These are phyloP conservation scores for Rousettus leschenaultii DNA, from an alignment of 2,113 vertebrate genomes.

Conservation along the genomic window DNA sequence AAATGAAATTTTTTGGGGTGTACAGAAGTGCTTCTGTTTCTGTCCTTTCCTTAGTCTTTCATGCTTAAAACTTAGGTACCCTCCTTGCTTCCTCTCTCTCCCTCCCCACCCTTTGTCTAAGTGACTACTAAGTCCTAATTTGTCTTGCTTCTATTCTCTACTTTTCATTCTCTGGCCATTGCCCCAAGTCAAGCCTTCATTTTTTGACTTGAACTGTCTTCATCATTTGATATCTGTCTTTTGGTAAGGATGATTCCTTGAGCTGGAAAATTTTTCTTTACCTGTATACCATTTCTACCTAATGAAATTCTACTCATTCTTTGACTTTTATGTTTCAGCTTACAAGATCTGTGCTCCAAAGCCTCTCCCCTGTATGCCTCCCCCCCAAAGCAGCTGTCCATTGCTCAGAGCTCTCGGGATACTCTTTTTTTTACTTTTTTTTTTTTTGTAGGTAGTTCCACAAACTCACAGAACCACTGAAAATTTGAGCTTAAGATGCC, in stretches of 20 bases:
- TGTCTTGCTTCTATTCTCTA: neutral
- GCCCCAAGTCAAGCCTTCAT: neutral
- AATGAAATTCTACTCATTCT: neutral
- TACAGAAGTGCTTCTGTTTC: neutral
- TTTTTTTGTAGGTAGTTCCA: neutral
- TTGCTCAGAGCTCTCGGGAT: neutral
- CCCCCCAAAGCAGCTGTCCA: neutral
- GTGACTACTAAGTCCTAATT: neutral
- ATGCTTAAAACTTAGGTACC: neutral
- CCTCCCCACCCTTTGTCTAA: neutral
- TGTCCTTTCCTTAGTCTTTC: neutral
- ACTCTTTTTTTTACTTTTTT: neutral
- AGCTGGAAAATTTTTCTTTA: neutral
- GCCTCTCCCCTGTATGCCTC: neutral
- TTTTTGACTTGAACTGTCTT: neutral
- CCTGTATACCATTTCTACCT: neutral
- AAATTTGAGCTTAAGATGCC: neutral
- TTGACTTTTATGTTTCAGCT: neutral
- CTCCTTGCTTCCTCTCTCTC: neutral
- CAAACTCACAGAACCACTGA: neutral
- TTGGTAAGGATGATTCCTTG: neutral
- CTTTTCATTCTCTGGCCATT: neutral
- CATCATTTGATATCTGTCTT: neutral
- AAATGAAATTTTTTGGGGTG: neutral
- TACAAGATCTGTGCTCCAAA: slow-evolving; percentile 11